phyloP scores from a whole-genome alignment of 1,140 invertebrate species.

The Drosophila jambulina region DNA sequence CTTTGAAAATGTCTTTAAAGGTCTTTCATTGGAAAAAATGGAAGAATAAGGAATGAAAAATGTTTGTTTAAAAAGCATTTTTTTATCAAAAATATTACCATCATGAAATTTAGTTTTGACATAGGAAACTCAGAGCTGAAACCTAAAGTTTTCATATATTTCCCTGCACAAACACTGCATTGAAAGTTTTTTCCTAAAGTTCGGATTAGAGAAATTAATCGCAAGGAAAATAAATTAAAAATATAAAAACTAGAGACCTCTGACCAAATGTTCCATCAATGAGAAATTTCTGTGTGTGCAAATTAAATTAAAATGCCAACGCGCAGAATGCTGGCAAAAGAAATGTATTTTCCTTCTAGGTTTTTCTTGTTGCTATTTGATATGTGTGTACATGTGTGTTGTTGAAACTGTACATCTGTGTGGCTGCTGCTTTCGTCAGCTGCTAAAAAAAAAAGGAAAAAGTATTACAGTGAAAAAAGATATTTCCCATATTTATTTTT shows the following conservation, averaged over 20 bases:
- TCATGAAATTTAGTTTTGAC: too few relatives aligned
- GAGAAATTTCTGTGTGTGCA: constrained; percentile 38
- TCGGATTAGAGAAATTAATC: constrained; percentile 34
- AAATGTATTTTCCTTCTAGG: constrained; percentile 51
- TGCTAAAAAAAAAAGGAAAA: constrained; percentile 3
- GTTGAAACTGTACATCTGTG: constrained; percentile 1
- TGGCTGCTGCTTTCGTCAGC: constrained; percentile 36
- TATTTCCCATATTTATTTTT: not conserved
- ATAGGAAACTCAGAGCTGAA: too few relatives aligned
- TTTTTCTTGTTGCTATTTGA: constrained; percentile 45
- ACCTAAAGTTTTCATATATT: not conserved
- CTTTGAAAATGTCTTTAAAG: not conserved
- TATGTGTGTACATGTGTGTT: constrained; percentile 17
- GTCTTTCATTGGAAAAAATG: too few relatives aligned
- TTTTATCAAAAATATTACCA: too few relatives aligned
- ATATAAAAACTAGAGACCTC: constrained; percentile 9
- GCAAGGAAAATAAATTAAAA: constrained; percentile 1
- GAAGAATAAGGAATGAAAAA: too few relatives aligned
- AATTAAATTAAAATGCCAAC: constrained; percentile 77
- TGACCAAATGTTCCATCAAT: constrained; percentile 38
- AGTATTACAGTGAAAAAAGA: not conserved
- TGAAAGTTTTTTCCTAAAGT: constrained; percentile 26
- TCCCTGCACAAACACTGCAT: not conserved
- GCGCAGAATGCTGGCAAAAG: constrained; percentile 25
- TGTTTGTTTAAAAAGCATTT: too few relatives aligned